A percentile compares a stretch with the other conserved stretches of the same genome.
phyloP scores from a whole-genome alignment of 1,140 invertebrate genomes.

The Drosophila neocordata region DNA sequence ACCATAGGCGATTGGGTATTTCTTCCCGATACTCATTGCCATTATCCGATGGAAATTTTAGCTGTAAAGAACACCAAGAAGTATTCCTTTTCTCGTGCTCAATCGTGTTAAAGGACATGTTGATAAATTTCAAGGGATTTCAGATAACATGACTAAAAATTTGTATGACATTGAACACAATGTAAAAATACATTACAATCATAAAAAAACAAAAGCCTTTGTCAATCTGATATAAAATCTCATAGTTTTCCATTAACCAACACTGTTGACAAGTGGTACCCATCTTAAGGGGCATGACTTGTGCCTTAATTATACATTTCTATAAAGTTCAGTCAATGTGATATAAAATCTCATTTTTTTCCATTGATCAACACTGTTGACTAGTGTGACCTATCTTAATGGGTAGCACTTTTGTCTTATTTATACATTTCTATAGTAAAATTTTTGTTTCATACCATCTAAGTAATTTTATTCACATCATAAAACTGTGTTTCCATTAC shows the following conservation, averaged over 20 bases:
- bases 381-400: neutral
- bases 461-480: slow-evolving; percentile 52
- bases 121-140: neutral
- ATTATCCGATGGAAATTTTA: neutral
- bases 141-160: neutral
- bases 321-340: too few species aligned
- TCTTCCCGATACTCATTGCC: slow-evolving; percentile 29
- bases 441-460: slow-evolving; percentile 50
- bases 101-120: neutral
- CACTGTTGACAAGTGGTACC: neutral
- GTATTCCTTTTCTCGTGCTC: neutral
- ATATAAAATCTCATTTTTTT: too few species aligned
- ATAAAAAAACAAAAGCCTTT: too few species aligned
- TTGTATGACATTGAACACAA: neutral
- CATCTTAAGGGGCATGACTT: neutral
- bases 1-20: slow-evolving; percentile 38
- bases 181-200: neutral
- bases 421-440: too few species aligned
- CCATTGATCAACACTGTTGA: neutral
- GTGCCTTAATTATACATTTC: too few species aligned
- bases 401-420: neutral
- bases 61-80: slow-evolving; percentile 29
- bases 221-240: too few species aligned
- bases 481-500: slow-evolving; percentile 54
- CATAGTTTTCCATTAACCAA: neutral